phyloP scores from a whole-genome alignment of 2,113 vertebrate species.

The Nettapus auritus region DNA sequence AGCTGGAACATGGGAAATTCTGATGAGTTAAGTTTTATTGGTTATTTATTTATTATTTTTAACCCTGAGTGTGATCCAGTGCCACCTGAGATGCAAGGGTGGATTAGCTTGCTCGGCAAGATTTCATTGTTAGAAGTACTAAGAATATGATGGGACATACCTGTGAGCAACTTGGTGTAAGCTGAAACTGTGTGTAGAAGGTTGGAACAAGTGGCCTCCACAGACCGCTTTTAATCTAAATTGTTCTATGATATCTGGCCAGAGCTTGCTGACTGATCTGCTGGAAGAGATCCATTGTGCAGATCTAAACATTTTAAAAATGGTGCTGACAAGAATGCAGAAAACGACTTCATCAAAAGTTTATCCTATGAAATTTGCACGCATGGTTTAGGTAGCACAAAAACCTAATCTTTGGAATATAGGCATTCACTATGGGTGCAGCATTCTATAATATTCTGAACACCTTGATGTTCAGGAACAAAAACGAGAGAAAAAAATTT shows the following conservation, averaged over 20 bases:
- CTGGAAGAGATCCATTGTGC: not conserved
- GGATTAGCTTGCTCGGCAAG: not conserved
- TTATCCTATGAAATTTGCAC: not conserved
- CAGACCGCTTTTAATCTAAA: not conserved
- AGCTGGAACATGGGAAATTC: not conserved
- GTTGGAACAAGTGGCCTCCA: not conserved
- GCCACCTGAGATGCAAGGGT: not conserved
- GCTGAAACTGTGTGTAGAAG: not conserved
- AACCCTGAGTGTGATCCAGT: not conserved
- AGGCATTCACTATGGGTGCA: not conserved
- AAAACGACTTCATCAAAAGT: not conserved
- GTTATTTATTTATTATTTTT: not conserved
- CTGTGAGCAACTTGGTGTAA: not conserved
- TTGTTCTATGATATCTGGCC: not conserved
- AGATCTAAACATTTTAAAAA: not conserved
- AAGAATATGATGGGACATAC: not conserved
- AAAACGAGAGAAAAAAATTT: not conserved
- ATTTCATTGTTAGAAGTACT: not conserved
- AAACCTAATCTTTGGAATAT: not conserved
- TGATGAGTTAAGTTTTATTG: accelerated
- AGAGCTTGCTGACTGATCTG: not conserved
- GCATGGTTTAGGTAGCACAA: not conserved
- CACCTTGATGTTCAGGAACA: not conserved
- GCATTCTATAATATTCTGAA: not conserved
- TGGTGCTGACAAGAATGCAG: not conserved